Evolutionary conservation across 2,888 invertebrate genomes (phyloP).

Genomic region (Bugulina stolonifera): DNA sequence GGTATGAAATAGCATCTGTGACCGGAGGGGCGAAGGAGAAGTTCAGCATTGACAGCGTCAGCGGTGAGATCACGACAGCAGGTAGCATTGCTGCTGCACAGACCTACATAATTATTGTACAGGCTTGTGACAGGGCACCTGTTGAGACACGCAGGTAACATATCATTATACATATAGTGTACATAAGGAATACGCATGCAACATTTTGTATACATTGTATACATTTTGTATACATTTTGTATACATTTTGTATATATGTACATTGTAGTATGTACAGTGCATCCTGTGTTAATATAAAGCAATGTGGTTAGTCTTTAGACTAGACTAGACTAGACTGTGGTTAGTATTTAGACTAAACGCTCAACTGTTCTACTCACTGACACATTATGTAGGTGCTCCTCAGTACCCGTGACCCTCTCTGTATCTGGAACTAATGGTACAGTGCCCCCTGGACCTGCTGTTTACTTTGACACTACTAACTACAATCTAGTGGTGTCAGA

Average conservation of each 20-base stretch:
- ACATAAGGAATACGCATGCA: no score
- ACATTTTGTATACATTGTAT: no score
- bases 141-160: conserved; percentile 6
- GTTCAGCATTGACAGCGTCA: not conserved
- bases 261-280: no score
- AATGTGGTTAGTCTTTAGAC: no score
- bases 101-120: not conserved
- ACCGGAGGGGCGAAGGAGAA: not conserved
- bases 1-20: not conserved
- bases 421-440: not conserved
- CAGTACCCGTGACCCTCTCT: not conserved
- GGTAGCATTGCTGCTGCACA: not conserved
- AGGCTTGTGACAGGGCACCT: conserved; percentile 19
- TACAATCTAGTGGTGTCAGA: conserved; percentile 16
- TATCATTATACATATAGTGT: no score
- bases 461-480: not conserved
- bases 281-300: no score
- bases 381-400: not conserved
- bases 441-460: not conserved
- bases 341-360: no score
- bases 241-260: no score
- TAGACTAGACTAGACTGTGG: no score
- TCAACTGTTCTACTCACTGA: no score
- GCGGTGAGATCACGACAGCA: not conserved
- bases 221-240: no score